Conservation (phyloP, 1,140 invertebrate species). For the Brachionus rotundiformis region DNA sequence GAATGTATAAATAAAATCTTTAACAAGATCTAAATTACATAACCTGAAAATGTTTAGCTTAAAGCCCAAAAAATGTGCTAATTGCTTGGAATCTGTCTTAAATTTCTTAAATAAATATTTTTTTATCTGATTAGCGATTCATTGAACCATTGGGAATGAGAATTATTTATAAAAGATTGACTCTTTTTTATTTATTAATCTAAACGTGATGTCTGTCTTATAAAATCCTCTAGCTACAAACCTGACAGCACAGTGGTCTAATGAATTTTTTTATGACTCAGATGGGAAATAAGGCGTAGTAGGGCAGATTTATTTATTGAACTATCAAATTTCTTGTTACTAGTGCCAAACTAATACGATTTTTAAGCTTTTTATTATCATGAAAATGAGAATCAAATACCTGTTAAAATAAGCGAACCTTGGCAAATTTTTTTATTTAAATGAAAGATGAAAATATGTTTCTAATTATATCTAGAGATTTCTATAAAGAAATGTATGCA, state of each 20-base stretch:
- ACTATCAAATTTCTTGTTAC: not conserved
- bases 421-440: not conserved
- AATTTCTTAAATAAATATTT: conserved; percentile 4
- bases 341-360: not conserved
- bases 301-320: not conserved
- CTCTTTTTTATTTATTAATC: not conserved
- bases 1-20: not conserved
- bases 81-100: not conserved
- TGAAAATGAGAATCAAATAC: not conserved
- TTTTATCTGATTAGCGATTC: not conserved
- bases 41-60: not conserved
- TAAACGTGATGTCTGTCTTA: not conserved
- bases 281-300: not conserved
- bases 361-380: not conserved
- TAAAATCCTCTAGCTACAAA: not conserved
- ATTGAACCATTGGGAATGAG: not conserved
- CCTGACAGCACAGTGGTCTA: not conserved
- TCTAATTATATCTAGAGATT: not conserved
- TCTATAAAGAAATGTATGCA: no score
- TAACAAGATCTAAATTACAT: not conserved
- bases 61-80: not conserved
- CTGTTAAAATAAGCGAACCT: not conserved
- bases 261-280: not conserved
- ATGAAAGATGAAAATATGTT: not conserved
- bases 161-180: not conserved